Evolutionary conservation across 2,888 invertebrate genomes (phyloP).

Genomic region (Mimachlamys varia): DNA sequence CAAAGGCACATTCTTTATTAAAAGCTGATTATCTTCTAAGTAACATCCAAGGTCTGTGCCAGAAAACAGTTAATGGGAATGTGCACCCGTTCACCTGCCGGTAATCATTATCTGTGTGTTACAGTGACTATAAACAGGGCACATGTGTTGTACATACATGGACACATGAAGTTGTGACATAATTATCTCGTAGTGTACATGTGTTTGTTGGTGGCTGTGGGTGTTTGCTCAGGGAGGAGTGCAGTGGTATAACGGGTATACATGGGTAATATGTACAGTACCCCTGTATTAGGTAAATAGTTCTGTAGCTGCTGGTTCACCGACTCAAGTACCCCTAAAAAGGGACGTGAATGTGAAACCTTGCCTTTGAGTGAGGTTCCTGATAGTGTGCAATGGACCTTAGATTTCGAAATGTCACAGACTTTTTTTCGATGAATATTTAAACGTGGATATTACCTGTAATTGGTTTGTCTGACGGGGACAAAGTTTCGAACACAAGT

Average conservation of each 20-base stretch:
- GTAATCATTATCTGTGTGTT: neutral
- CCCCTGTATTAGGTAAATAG: neutral
- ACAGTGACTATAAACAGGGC: neutral
- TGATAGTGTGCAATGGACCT: neutral
- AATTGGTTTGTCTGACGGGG: neutral
- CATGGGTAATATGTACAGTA: neutral
- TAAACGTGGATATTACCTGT: neutral
- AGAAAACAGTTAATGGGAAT: conserved; percentile 22
- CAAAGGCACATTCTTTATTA: neutral
- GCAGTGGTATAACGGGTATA: neutral
- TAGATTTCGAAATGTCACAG: neutral
- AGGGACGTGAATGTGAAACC: neutral
- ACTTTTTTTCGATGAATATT: neutral
- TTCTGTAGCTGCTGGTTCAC: neutral
- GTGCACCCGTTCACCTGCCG: neutral
- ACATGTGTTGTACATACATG: neutral
- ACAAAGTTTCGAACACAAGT: neutral
- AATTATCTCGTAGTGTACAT: neutral
- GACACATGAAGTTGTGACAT: neutral
- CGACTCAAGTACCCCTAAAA: neutral
- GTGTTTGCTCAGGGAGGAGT: neutral
- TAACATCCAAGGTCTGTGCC: neutral
- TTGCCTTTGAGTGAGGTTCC: neutral
- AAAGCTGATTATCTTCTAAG: neutral
- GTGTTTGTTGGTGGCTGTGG: neutral